Conservation (phyloP, 2,888 invertebrate genomes). For the Sipha maydis region DNA sequence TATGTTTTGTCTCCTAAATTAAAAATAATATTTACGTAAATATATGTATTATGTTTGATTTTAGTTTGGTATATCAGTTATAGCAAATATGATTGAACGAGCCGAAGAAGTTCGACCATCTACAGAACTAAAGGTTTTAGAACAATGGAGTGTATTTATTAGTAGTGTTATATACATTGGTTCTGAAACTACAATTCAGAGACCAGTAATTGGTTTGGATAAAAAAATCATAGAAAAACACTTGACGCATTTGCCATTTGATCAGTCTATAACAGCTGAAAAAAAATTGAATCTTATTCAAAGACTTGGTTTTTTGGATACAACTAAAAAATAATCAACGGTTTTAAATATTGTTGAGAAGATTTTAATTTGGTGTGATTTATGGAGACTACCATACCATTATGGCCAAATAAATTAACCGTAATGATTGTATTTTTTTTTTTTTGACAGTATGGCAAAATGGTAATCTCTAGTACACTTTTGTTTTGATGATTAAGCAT, state of each 20-base stretch:
- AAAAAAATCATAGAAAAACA: conserved; percentile 63
- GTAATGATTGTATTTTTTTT: background rate
- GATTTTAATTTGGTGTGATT: background rate
- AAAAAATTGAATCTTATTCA: conserved; percentile 45
- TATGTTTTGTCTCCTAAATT: background rate
- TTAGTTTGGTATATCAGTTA: conserved; percentile 72
- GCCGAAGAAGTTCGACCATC: conserved; percentile 69
- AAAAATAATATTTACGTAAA: background rate
- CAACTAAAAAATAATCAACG: conserved; percentile 12
- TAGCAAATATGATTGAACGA: conserved; percentile 70
- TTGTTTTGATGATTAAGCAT: background rate
- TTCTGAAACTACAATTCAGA: conserved; percentile 61
- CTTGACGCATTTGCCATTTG: conserved; percentile 45
- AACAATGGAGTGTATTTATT: conserved; percentile 65
- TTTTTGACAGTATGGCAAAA: background rate
- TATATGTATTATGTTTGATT: conserved; percentile 64
- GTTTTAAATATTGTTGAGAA: background rate
- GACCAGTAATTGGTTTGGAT: conserved; percentile 64
- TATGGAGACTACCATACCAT: background rate
- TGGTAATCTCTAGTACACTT: background rate
- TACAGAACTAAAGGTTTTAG: conserved; percentile 66
- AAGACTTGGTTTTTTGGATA: conserved; percentile 39
- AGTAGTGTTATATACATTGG: conserved; percentile 63
- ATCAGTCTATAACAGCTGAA: conserved; percentile 18
- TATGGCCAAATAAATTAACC: background rate